These are phyloP conservation scores for Salvelinus namaycush DNA, from an alignment of 2,113 vertebrate genomes.

Conservation along the genomic window DNA sequence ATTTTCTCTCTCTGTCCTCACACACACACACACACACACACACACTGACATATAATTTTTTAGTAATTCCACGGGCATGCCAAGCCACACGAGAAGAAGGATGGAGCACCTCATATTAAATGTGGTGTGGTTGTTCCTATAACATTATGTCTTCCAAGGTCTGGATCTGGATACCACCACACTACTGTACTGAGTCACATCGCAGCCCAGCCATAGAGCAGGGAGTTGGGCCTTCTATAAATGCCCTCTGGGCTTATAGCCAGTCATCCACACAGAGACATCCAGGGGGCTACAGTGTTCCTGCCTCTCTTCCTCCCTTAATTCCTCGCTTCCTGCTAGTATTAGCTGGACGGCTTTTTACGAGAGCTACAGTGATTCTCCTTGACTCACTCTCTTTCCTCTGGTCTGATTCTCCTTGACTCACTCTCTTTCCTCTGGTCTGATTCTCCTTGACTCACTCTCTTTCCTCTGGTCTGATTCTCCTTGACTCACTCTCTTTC, in stretches of 20 bases:
- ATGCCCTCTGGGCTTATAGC: constrained; percentile 67
- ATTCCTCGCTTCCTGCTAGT: no score
- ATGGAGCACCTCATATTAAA: constrained; percentile 9
- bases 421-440: no score
- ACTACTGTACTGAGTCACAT: constrained; percentile 51
- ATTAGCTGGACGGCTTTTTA: no score
- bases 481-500: no score
- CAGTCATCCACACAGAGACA: constrained; percentile 58
- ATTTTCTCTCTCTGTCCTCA: constrained; percentile 17
- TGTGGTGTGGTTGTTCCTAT: constrained; percentile 40
- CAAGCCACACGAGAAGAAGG: constrained; percentile 55
- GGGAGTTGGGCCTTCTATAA: constrained; percentile 40
- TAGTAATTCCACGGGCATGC: constrained; percentile 14
- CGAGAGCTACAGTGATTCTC: no score
- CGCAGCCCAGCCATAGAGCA: constrained; percentile 42
- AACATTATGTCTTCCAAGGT: constrained; percentile 27
- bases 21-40: not conserved
- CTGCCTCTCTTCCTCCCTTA: constrained; percentile 51
- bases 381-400: no score
- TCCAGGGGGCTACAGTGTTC: constrained; percentile 60
- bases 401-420: no score
- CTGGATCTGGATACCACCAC: constrained; percentile 41
- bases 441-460: no score
- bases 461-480: no score
- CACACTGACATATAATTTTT: not conserved